These are phyloP conservation scores for Tortrix viridana DNA, from an alignment of 2,888 invertebrate species.

Conservation along the genomic window DNA sequence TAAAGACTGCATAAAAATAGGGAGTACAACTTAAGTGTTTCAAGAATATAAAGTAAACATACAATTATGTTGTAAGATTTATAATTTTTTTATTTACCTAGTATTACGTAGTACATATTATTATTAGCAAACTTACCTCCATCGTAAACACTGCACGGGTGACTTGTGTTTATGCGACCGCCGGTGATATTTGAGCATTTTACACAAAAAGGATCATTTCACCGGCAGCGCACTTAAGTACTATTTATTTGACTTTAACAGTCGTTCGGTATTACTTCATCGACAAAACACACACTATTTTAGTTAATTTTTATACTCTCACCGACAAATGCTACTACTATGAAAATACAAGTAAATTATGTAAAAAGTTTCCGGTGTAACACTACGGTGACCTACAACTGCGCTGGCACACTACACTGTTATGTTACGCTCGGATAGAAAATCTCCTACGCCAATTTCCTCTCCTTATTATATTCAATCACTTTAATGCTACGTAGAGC, in stretches of 20 bases:
- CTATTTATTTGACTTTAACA: slow-evolving; percentile 52
- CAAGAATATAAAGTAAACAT: too few relatives aligned
- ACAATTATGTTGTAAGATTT: not conserved
- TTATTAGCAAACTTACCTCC: slow-evolving; percentile 66
- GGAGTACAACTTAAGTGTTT: too few relatives aligned
- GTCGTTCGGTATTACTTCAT: slow-evolving; percentile 27
- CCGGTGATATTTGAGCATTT: slow-evolving; percentile 84
- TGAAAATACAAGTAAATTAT: slow-evolving; percentile 5
- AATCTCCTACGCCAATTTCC: slow-evolving; percentile 51
- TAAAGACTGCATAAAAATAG: too few relatives aligned
- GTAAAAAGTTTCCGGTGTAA: slow-evolving; percentile 47
- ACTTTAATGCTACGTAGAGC: not conserved
- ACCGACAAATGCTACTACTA: too few relatives aligned
- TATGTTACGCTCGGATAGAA: slow-evolving; percentile 61
- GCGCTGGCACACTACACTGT: slow-evolving; percentile 55
- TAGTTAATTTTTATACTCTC: too few relatives aligned
- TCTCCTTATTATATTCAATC: slow-evolving; percentile 35
- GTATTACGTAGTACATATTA: too few relatives aligned
- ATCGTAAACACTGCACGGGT: slow-evolving; percentile 79
- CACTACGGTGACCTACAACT: slow-evolving; percentile 52
- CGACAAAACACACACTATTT: slow-evolving; percentile 6
- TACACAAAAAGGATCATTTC: slow-evolving; percentile 80
- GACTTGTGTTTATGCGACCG: slow-evolving; percentile 81
- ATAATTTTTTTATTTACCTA: too few relatives aligned
- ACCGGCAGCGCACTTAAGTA: slow-evolving; percentile 52